Base-by-base conservation (phyloP, 2,888 invertebrate genomes). In the Apamea crenata region DNA sequence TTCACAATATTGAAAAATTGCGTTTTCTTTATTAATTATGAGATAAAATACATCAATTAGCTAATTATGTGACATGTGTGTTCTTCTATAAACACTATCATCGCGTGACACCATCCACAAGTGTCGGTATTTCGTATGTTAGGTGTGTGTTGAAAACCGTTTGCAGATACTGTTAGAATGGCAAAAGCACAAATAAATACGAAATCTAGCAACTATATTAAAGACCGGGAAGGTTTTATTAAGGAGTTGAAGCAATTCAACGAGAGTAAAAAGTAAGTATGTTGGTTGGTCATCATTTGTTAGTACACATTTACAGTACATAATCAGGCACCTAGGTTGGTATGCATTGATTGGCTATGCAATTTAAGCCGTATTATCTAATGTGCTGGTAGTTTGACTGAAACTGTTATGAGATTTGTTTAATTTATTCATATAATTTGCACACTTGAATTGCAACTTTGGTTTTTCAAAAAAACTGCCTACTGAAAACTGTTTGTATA, bases 221-320 rank as follows among this genome's bases (percentile, higher is more conserved):
- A 97, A 94, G 98, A 99, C 96, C 98, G 98, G 93, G 98, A 98
- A 91, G 97, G 97, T 89, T 99, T 99, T 97, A 96, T 99, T 88
- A 97, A 98, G 94, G 99, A 99, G 93, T 97, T 99, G 91, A 98
- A 98, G 92, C 98, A 98, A 94, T 99, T 99, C 94, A 99, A 99
- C 95, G 99, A 99, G 89, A 98, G 98, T 91, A 98, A 99, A 97
- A 99, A 99, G 99, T 99, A 96, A 98, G 98, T 97, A 84, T 83
- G 66, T 12, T 67, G 50, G 67, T 75, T 70, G 18, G 5, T n/a
- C 8, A 44, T 40, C 4, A 0, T 56, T 70, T 73, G 32, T 68
- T 53, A 61, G 32, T 67, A 61, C 66, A 12, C 72, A 75, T 74
- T 72, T 65, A 53, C 56, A 40, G 40, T 63, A 56, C n/a, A 12